Conservation (phyloP, 2,113 vertebrate genomes). For the Paramisgurnus dabryanus region DNA sequence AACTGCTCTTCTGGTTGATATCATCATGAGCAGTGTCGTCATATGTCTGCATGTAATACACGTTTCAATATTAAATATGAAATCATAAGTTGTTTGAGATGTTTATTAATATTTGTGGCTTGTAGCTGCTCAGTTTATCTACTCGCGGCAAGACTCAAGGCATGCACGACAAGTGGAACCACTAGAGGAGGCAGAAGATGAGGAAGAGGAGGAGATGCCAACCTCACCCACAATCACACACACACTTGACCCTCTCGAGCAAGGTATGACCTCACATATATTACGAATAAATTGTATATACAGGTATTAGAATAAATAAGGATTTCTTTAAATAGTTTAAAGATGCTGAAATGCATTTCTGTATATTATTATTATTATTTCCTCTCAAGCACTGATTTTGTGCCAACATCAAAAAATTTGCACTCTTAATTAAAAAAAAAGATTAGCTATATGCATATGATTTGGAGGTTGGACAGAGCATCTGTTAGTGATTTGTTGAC, state of each 20-base stretch:
- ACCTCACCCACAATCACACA: slow-evolving; percentile 67
- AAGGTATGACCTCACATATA: slow-evolving; percentile 75
- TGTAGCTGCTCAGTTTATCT: slow-evolving; percentile 97
- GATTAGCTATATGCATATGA: too few species aligned
- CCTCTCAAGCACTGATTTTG: too few species aligned
- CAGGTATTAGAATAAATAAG: too few species aligned
- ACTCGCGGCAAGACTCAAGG: slow-evolving; percentile 84
- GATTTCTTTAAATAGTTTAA: too few species aligned
- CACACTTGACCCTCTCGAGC: slow-evolving; percentile 81
- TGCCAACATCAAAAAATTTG: too few species aligned
- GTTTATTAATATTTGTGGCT: slow-evolving; percentile 34
- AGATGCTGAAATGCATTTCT: too few species aligned
- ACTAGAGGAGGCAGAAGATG: slow-evolving; percentile 82
- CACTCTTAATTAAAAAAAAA: too few species aligned
- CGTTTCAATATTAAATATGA: too few species aligned
- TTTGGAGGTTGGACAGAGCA: too few species aligned
- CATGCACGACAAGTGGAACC: slow-evolving; percentile 77
- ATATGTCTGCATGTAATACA: neutral
- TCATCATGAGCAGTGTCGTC: neutral
- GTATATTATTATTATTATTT: too few species aligned
- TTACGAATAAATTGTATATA: too few species aligned
- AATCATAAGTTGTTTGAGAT: neutral
- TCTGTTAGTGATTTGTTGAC: too few species aligned
- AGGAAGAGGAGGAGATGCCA: slow-evolving; percentile 68
- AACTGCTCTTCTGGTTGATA: neutral